Base-by-base conservation (phyloP, 2,797 vertebrate species). In the Hippopotamyrus pictus region DNA sequence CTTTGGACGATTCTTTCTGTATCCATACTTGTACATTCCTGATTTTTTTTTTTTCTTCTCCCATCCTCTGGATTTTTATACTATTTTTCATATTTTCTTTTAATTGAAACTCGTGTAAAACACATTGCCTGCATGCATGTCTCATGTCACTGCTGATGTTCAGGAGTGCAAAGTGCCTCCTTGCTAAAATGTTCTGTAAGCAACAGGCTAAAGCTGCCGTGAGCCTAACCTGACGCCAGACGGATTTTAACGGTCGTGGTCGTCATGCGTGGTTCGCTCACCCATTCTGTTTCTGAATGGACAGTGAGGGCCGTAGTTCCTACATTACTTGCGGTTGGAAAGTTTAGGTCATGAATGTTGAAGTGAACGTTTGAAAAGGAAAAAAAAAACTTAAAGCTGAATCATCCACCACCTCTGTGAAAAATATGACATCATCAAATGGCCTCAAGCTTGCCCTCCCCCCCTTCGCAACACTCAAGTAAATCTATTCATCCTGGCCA, bases 1-100 rank as follows among this genome's bases (percentile, higher is more conserved):
- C 59, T 57, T 62, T 57, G 51, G 50, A 84, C 82, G 29, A 14
- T 84, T 84, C 82, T 87, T 87, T 51, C 53, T 54, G 84, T 54
- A 86, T 59, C 53, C 25, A 59, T 87, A 59, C 85, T 54, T 57
- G 53, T 54, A 37, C 25, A 87, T 54, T 41, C 85, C 50, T 57
- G 29, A 54, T 89, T 22, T 29, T 86, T 41, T 29, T 86, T 41
- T 89, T 59, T 53, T 76, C 5, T 44, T 41, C 44, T 65, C 50
- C 65, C 19, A 33, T 89, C 76, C 59, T 19, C 53, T 65, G 57
- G 57, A 62, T 65, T 19, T 85, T 86, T 89, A 37, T 29, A 14
- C 33, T 86, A 51, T 73, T 86, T 89, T 37, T 82, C 50, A 11
- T 59, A 25, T 59, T 82, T 19, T 37, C 48, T 22, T 29, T 88